Evolutionary conservation across 2,797 vertebrate genomes (phyloP), one percentile per base, ranked within the genome.

Genomic region (Manis javanica): DNA sequence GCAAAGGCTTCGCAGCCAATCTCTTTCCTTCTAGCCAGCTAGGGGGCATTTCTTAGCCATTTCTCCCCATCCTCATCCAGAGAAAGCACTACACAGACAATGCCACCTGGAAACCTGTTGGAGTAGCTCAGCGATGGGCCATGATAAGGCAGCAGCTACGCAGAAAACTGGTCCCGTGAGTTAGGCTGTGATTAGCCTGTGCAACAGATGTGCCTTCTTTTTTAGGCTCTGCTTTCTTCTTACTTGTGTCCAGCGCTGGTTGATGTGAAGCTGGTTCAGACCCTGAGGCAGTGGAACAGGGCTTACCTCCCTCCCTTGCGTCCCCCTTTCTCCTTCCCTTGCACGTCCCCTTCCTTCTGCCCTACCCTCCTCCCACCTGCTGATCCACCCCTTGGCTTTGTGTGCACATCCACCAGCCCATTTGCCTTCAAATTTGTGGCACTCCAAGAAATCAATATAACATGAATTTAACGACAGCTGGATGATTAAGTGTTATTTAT

Each of bases 401-500:
- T 91, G 92, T 14, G 4, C 55, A 68, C 69, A 88, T 86, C 90
- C 88, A 82, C 46, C 79, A 84, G 94, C 57, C 95, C 34, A 69
- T 97, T 97, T 57, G 57, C 55, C 96, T 95, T 95, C 31, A 83
- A 75, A 92, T 12, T 68, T 21, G 95, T 1, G 39, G 95, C 68
- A n/a, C 94, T 95, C 15, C 46, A 92, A 51, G 12, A 49, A 94
- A 71, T 85, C 94, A 71, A 82, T 79, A 46, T 79, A 96, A 87
- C 90, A 97, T 93, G 75, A 92, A 98, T 97, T 77, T 97, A 97
- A 96, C 72, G 98, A 97, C 98, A 98, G 97, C 97, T 57, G 90
- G 97, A 85, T 90, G 97, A 97, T 98, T 95, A 68, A 98, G 93
- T 6, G 96, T 66, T 98, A 98, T 97, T 98, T 96, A 84, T 93